Evolutionary conservation across 2,888 invertebrate genomes (phyloP).

Genomic region (Chymomyza procnemis): DNA sequence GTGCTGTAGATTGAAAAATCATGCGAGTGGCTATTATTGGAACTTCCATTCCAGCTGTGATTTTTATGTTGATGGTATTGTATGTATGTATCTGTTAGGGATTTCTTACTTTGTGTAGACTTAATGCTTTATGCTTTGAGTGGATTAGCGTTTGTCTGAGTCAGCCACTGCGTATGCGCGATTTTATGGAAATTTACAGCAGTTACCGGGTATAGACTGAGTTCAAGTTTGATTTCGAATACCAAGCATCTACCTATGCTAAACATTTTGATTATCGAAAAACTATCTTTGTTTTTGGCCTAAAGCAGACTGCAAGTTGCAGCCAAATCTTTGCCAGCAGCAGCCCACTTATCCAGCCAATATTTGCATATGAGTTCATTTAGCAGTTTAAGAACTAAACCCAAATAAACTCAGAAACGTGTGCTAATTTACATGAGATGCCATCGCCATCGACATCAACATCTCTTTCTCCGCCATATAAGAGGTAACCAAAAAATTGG

Average conservation of each 20-base stretch:
- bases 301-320: background rate
- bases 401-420: conserved; percentile 65
- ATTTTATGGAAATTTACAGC: conserved; percentile 6
- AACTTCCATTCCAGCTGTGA: conserved; percentile 39
- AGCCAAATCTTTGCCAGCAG: conserved; percentile 5
- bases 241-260: background rate
- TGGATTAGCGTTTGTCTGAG: conserved; percentile 44
- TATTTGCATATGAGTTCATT: conserved; percentile 73
- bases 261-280: background rate
- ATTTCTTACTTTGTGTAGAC: conserved; percentile 35
- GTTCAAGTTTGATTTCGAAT: too few species aligned
- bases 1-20: conserved; percentile 1
- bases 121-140: conserved; percentile 32
- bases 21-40: conserved; percentile 39
- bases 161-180: conserved; percentile 47
- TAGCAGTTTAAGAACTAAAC: conserved; percentile 66
- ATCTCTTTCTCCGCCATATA: conserved; percentile 48
- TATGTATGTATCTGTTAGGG: conserved; percentile 5
- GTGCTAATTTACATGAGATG: conserved; percentile 72
- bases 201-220: background rate
- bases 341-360: conserved; percentile 61
- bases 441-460: conserved; percentile 54
- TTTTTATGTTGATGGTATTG: conserved; percentile 27
- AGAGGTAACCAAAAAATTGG: conserved; percentile 8
- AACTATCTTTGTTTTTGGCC: background rate